phyloP scores from a whole-genome alignment of 2,113 vertebrate genomes.

The Lipotes vexillifer region DNA sequence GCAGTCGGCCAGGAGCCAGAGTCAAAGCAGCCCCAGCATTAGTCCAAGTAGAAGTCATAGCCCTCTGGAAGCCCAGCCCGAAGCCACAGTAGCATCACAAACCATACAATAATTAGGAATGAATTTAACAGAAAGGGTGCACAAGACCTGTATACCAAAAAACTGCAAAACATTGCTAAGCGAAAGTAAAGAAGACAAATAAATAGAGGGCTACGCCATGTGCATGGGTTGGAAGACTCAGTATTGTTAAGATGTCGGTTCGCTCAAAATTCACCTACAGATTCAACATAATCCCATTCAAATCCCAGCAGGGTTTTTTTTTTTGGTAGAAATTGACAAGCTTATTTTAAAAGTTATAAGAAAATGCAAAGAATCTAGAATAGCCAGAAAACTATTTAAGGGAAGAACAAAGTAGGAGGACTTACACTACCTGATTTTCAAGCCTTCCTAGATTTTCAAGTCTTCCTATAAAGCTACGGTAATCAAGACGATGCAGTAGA shows the following conservation, averaged over 20 bases:
- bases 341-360: neutral
- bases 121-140: neutral
- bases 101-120: neutral
- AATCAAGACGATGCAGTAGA: neutral
- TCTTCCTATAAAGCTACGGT: neutral
- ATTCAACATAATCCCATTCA: neutral
- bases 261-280: neutral
- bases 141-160: neutral
- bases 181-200: neutral
- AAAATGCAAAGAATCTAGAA: neutral
- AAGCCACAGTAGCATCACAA: conserved; percentile 78
- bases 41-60: conserved; percentile 80
- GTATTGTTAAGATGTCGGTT: neutral
- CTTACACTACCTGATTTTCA: neutral
- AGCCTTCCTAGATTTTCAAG: neutral
- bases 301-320: neutral
- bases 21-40: conserved; percentile 75
- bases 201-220: neutral
- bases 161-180: neutral
- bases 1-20: conserved; percentile 62
- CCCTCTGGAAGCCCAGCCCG: conserved; percentile 80
- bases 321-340: neutral
- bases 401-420: neutral
- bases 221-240: neutral
- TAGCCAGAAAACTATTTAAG: neutral